These are phyloP conservation scores for Neoniphon sammara DNA, from an alignment of 2,797 vertebrate genomes.

Conservation along the genomic window DNA sequence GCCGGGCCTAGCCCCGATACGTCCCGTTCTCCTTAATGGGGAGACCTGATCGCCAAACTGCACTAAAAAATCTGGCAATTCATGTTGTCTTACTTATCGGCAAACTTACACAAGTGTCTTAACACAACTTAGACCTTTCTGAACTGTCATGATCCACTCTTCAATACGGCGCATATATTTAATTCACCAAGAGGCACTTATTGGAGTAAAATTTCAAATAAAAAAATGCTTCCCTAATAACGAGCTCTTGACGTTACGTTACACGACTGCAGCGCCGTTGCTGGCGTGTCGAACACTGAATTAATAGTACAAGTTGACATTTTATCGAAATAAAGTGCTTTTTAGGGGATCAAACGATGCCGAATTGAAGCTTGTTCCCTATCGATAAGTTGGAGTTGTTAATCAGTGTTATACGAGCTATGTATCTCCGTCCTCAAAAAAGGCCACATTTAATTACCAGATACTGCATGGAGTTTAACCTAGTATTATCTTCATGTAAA, in stretches of 20 bases:
- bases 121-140: rapidly evolving
- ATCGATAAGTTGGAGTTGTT: rapidly evolving
- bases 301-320: constrained; percentile 30
- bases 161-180: constrained; percentile 31
- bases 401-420: rapidly evolving
- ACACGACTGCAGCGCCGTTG: no score
- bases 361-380: constrained; percentile 13
- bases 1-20: constrained; percentile 72
- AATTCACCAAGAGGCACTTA: rapidly evolving
- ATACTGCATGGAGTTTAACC: constrained; percentile 24
- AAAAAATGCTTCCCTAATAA: not conserved
- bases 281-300: not conserved
- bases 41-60: constrained; percentile 57
- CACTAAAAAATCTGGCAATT: constrained; percentile 20
- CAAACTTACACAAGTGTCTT: rapidly evolving
- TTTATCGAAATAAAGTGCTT: not conserved
- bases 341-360: rapidly evolving
- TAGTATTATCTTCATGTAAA: no score
- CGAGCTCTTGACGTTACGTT: not conserved
- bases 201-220: not conserved
- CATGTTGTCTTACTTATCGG: not conserved
- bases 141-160: not conserved
- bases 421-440: rapidly evolving
- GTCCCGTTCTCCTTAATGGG: constrained; percentile 13
- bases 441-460: not conserved